Evolutionary conservation across 1,140 invertebrate genomes (phyloP).

Genomic region (Brachystomella parvula): DNA sequence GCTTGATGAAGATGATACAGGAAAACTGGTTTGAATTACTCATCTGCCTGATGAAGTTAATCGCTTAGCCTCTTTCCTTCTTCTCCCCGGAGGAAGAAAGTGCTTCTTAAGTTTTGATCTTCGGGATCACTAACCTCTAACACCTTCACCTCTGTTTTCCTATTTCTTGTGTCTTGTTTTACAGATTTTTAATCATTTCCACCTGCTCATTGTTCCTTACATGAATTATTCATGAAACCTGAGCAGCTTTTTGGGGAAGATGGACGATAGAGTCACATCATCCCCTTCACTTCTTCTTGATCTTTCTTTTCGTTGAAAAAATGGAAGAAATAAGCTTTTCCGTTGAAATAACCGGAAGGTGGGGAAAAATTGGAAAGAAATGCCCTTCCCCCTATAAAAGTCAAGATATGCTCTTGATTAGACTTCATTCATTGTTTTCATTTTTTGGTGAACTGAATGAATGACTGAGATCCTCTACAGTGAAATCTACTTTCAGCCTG

Average conservation of each 20-base stretch:
- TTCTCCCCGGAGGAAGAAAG: neutral
- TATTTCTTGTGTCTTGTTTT: neutral
- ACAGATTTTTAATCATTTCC: neutral
- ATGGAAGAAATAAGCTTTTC: no score
- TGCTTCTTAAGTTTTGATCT: neutral
- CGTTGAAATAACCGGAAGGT: no score
- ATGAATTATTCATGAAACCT: no score
- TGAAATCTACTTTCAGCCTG: constrained; percentile 1
- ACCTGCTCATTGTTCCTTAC: no score
- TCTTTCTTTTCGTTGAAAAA: no score
- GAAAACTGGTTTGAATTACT: constrained; percentile 5
- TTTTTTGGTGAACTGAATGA: neutral
- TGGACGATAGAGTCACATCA: no score
- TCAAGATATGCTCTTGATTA: neutral
- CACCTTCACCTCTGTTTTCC: neutral
- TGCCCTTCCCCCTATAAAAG: neutral
- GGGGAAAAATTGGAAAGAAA: no score
- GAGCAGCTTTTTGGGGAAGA: no score
- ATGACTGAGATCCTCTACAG: constrained; percentile 6
- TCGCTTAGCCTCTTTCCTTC: no score
- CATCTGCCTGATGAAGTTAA: neutral
- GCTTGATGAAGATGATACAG: no score
- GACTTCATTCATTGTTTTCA: neutral
- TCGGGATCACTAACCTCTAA: constrained; percentile 7
- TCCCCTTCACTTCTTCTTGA: no score